phyloP scores from a whole-genome alignment of 2,888 invertebrate species.

The Pammene fasciana region DNA sequence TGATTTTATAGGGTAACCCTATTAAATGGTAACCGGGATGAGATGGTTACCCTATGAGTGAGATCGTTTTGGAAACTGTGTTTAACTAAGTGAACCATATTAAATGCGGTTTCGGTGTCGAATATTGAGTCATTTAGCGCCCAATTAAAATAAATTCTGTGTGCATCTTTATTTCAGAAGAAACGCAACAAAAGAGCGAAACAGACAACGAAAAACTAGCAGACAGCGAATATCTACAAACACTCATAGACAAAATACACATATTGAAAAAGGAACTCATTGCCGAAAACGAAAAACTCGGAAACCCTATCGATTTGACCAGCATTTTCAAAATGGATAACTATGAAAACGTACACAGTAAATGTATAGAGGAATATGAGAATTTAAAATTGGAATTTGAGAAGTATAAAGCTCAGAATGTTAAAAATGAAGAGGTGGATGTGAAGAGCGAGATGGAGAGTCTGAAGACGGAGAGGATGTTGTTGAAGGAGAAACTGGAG shows the following conservation, averaged over 20 bases:
- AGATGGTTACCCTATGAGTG: no score
- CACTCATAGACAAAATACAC: conserved; percentile 85
- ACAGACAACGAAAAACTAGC: conserved; percentile 76
- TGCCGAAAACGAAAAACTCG: conserved; percentile 83
- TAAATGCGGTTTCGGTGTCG: no score
- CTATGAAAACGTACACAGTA: conserved; percentile 74
- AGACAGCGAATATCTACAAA: conserved; percentile 80
- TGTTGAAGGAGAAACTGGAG: conserved; percentile 86
- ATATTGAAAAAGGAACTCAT: conserved; percentile 85
- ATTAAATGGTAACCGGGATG: no score
- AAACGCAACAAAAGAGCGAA: conserved; percentile 64
- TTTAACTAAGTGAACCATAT: no score
- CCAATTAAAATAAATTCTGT: no score
- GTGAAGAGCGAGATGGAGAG: conserved; percentile 68
- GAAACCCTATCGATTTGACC: conserved; percentile 84
- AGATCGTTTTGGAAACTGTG: no score
- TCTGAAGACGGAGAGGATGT: conserved; percentile 84
- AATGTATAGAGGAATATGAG: conserved; percentile 86
- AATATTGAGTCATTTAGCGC: no score
- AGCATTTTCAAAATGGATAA: conserved; percentile 78
- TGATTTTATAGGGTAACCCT: no score
- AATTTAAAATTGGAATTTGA: conserved; percentile 87
- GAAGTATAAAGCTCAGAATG: conserved; percentile 80
- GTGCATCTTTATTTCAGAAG: conserved; percentile 48
- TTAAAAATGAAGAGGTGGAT: conserved; percentile 57